Base-by-base conservation (phyloP, 2,888 invertebrate species). In the Machimus atricapillus region DNA sequence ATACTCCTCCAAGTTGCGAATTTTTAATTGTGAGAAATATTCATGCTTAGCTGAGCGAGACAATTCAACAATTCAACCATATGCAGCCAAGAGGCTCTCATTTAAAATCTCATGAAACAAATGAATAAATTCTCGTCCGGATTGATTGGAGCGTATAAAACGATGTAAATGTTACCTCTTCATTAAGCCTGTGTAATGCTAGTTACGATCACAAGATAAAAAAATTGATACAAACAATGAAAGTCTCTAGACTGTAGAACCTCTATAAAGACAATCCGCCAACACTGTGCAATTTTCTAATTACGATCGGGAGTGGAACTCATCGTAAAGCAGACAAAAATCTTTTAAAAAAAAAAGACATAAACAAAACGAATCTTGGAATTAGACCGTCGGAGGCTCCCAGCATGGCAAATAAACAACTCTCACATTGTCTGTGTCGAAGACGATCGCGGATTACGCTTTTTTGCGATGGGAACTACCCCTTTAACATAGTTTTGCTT, bases 11-110 rank as follows among this genome's bases (percentile, higher is more conserved):
- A 27, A 27, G 66, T 66, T 66, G 66, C 66, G 66, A 66, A 66
- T 66, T 27, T 66, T 74, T 82, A 82, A 87, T 85, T 85, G 85
- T 87, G 87, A 87, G 87, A 87, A 87, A 87, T 85, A 66, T 85
- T 87, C 85, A 85, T 87, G 87, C 87, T 85, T 31, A 85, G 23
- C 77, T 79, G 73, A 87, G 85, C 87, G 52, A 66, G 37, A 34
- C 86, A 76, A 40, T 19, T 78, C 40, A 58, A 16, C 31, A 74
- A 74, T 16, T 2, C 1, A 4, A 34, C 2, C 4, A 16, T 34
- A 76, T 76, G n/a, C 19, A 34, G 34, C 12, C 2, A 12, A 40
- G n/a, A 37, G 40, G 37, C n/a, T 19, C 16, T n/a, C 16, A 40
- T n/a, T 37, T 19, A 0, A 31, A 40, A 76, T 37, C n/a, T 2